Percentiles rank a stretch among this genome's conserved stretches.
Conservation (phyloP, 2,888 invertebrate genomes). For the Drosophila leonis region DNA sequence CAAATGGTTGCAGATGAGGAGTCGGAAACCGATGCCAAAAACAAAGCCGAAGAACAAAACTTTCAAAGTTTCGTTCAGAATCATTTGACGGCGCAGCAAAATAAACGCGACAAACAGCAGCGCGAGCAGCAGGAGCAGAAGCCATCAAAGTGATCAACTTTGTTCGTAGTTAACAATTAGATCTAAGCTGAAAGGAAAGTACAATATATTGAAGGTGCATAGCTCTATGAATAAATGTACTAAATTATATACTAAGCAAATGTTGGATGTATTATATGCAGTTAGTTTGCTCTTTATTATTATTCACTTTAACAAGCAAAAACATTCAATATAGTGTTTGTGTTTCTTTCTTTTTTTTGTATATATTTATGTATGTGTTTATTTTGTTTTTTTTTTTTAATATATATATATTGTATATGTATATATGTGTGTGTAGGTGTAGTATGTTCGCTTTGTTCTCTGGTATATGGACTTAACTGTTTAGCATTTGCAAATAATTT, state of each 20-base stretch:
- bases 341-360: conserved; percentile 30
- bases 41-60: conserved; percentile 82
- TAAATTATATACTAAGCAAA: background rate
- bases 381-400: no score
- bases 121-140: conserved; percentile 31
- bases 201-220: no score
- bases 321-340: conserved; percentile 81
- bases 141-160: conserved; percentile 16
- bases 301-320: conserved; percentile 80
- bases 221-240: background rate
- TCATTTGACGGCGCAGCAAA: conserved; percentile 67
- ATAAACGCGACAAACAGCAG: conserved; percentile 65
- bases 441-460: conserved; percentile 34
- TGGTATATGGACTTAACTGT: conserved; percentile 60
- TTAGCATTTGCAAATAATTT: conserved; percentile 75
- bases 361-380: conserved; percentile 32
- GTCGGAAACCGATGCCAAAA: conserved; percentile 78
- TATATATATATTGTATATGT: conserved; percentile 36
- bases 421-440: conserved; percentile 27
- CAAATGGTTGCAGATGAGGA: conserved; percentile 12
- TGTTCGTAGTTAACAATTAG: conserved; percentile 7
- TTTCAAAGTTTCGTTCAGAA: conserved; percentile 83
- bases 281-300: conserved; percentile 62
- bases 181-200: conserved; percentile 4
- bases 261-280: conserved; percentile 4